Evolutionary conservation across 2,113 vertebrate species (phyloP).

Genomic region (Nycticorax nycticorax): DNA sequence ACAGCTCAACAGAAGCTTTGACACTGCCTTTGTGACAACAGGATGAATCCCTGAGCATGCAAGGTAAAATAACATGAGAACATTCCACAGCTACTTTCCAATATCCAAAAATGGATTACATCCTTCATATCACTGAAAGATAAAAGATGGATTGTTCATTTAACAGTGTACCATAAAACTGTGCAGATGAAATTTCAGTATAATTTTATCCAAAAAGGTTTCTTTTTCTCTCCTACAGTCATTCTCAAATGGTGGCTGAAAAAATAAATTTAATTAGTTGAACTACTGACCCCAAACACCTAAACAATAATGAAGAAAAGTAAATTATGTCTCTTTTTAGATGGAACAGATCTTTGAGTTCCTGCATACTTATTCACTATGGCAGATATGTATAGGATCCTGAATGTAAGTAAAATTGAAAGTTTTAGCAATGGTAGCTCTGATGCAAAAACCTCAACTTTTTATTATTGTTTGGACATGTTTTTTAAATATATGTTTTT

Average conservation of each 20-base stretch:
- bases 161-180: not conserved
- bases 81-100: slow-evolving; percentile 1
- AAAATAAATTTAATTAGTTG: not conserved
- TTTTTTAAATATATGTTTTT: not conserved
- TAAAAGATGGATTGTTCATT: slow-evolving; percentile 3
- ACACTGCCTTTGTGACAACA: not conserved
- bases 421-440: not conserved
- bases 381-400: not conserved
- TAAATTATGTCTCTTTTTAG: not conserved
- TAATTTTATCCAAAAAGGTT: not conserved
- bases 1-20: not conserved
- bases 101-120: not conserved
- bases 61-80: not conserved
- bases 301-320: not conserved
- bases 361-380: not conserved
- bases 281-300: not conserved
- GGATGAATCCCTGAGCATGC: not conserved
- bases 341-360: not conserved
- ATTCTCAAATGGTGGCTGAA: not conserved
- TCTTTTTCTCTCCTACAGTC: not conserved
- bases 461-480: not conserved
- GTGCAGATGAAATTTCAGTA: not conserved
- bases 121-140: not conserved
- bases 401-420: not conserved
- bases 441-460: not conserved